Base-by-base conservation (phyloP, 2,888 invertebrate genomes). In the Microdon myrmicae region DNA sequence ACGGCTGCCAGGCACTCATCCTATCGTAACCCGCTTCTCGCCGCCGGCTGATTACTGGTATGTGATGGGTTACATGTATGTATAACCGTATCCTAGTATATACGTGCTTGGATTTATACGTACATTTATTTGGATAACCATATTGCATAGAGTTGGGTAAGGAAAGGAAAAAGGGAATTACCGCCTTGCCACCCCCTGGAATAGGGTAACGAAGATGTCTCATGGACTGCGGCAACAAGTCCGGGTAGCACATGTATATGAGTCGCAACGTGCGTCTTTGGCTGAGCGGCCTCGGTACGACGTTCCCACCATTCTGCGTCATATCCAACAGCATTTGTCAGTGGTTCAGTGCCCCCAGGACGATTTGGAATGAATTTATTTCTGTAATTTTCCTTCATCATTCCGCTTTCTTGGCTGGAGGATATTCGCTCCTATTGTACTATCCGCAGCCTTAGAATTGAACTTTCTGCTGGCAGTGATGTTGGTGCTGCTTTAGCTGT, bases 341-440 rank as follows among this genome's bases (percentile, higher is more conserved):
- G 34, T 54, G 56, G 41, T 56, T 56, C 43, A 29, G 26, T 16
- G 66, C 66, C 59, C 17, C 34, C 22, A 53, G 66, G 23, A 35
- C 34, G 34, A 34, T 66, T 59, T 47, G 53, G 59, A 66, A 66
- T 66, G 59, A 66, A 66, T 66, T 66, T 66, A 66, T 66, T 66
- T 66, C 66, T 66, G 66, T 66, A 66, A 66, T 66, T 66, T 66
- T 66, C 66, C 66, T 66, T 66, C 58, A 48, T 66, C 66, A 54
- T 66, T 58, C 64, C 66, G 54, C 66, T 66, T 59, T 59, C 66
- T 66, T 66, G 48, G 53, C 66, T 41, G 25, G 23, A 54, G 54
- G 66, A 39, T 44, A 59, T 66, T 59, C 38, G 47, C 53, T 59
- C 48, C 59, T 47, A 47, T 59, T 67, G 68, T 67, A 68, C 38